Evolutionary conservation across 2,797 vertebrate species (phyloP).

Genomic region (Eutrigla gurnardus): DNA sequence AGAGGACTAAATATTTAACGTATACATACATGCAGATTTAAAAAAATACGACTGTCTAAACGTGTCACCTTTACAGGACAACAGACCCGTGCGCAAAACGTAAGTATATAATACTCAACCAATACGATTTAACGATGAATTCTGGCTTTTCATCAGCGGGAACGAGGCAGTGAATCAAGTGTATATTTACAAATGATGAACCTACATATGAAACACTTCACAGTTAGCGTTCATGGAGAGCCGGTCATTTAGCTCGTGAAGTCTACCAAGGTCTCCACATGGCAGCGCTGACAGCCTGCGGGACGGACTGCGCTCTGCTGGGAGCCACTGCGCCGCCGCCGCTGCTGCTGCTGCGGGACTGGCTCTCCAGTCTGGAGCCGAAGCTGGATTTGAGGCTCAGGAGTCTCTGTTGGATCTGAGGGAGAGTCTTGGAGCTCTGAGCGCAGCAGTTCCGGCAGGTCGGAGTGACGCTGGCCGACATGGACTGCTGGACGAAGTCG

Average conservation of each 20-base stretch:
- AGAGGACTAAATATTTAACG: slow-evolving; percentile 79
- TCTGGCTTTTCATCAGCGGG: slow-evolving; percentile 57
- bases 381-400: slow-evolving; percentile 70
- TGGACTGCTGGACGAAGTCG: slow-evolving; percentile 81
- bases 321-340: slow-evolving; percentile 26
- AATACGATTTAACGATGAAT: slow-evolving; percentile 62
- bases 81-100: slow-evolving; percentile 72
- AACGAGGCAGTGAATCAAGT: slow-evolving; percentile 29
- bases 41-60: slow-evolving; percentile 79
- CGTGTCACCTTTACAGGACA: slow-evolving; percentile 75
- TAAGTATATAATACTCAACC: slow-evolving; percentile 84
- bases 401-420: slow-evolving; percentile 77
- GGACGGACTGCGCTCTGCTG: slow-evolving; percentile 30
- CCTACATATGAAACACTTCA: slow-evolving; percentile 19
- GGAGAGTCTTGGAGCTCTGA: slow-evolving; percentile 54
- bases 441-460: slow-evolving; percentile 78
- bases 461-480: slow-evolving; percentile 49
- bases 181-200: slow-evolving; percentile 57
- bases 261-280: slow-evolving; percentile 84
- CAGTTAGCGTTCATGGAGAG: not conserved
- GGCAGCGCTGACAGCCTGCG: slow-evolving; percentile 35
- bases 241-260: not conserved
- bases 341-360: slow-evolving; percentile 38
- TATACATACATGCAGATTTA: slow-evolving; percentile 83
- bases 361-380: slow-evolving; percentile 50